Percentiles rank a stretch among this genome's conserved stretches.
phyloP scores from a whole-genome alignment of 2,797 vertebrate species.

The Karalla daura region DNA sequence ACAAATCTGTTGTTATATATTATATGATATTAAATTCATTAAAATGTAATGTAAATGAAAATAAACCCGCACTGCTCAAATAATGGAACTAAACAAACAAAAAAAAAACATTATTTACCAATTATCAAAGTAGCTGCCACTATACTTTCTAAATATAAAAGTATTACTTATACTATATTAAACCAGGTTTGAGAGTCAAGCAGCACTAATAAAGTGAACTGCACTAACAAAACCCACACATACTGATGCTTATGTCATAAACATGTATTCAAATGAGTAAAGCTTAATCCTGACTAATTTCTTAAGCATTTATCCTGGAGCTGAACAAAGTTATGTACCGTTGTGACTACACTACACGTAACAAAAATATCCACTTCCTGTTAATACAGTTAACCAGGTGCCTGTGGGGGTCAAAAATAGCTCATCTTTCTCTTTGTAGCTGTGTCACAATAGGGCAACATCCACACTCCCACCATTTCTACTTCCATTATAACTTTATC shows the following conservation, averaged over 20 bases:
- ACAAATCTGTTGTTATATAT: no score
- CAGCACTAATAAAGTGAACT: no score
- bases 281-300: no score
- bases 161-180: background rate
- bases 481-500: slow-evolving; percentile 81
- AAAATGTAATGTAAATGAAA: no score
- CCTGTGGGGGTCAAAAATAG: slow-evolving; percentile 61
- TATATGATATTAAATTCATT: no score
- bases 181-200: background rate
- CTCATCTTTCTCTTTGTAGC: slow-evolving; percentile 57
- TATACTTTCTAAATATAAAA: background rate
- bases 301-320: background rate
- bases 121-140: background rate
- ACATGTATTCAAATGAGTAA: no score
- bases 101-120: background rate
- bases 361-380: slow-evolving; percentile 52
- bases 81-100: background rate
- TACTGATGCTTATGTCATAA: no score
- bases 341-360: slow-evolving; percentile 30
- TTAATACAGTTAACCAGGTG: slow-evolving; percentile 65
- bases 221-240: no score
- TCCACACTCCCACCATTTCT: slow-evolving; percentile 61
- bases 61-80: background rate
- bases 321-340: background rate
- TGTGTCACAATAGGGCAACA: slow-evolving; percentile 64